phyloP scores from a whole-genome alignment of 92 coral and sea anemone species.

The Parazoanthus swiftii region DNA sequence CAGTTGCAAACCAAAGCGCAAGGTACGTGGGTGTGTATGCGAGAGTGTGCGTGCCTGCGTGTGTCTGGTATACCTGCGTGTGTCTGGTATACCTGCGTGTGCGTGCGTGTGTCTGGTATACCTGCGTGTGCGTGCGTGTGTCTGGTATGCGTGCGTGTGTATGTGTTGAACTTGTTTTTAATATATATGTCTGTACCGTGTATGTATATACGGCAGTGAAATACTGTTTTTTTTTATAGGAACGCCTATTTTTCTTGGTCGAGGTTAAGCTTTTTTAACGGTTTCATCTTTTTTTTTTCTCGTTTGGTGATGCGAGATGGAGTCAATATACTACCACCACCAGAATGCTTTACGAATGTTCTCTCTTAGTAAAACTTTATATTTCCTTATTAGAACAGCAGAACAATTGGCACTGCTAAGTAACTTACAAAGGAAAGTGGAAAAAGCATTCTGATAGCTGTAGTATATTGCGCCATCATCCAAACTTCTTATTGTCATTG shows the following conservation, averaged over 20 bases:
- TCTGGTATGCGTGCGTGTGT: too few species aligned
- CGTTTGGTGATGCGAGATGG: neutral
- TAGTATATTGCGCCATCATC: neutral
- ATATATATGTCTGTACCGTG: neutral
- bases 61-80: neutral
- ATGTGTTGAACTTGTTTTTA: neutral
- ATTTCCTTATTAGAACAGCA: too few species aligned
- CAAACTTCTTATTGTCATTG: neutral
- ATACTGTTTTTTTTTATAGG: too few species aligned
- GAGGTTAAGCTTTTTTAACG: too few species aligned
- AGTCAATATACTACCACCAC: too few species aligned
- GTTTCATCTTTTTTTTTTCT: too few species aligned
- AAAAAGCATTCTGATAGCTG: too few species aligned
- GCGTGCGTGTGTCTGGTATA: neutral
- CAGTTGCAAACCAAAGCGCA: slow-evolving; percentile 18
- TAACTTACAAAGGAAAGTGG: neutral
- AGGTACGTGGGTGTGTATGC: neutral
- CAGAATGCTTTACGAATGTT: too few species aligned
- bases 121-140: neutral
- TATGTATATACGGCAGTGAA: too few species aligned
- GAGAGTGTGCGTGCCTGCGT: neutral
- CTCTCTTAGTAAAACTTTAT: too few species aligned
- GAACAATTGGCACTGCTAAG: too few species aligned
- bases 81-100: neutral
- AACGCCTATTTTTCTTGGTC: too few species aligned